Percentiles rank a stretch among this genome's conserved stretches.
Evolutionary conservation across 2,113 vertebrate species (phyloP).

Genomic region (Meriones unguiculatus): DNA sequence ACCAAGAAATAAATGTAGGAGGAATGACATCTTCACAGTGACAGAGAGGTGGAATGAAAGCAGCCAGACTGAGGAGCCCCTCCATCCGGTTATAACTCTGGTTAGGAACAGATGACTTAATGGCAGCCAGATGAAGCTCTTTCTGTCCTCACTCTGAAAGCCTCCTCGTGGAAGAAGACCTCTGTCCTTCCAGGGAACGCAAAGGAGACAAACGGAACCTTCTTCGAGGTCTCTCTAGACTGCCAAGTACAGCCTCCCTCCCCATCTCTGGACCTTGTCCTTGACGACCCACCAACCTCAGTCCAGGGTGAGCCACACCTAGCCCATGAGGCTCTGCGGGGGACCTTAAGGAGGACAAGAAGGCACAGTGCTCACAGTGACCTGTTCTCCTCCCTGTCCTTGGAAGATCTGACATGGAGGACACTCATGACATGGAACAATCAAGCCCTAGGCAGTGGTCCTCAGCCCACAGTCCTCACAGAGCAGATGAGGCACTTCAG

Average conservation of each 20-base stretch:
- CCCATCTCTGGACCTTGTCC: not conserved
- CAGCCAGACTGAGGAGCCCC: not conserved
- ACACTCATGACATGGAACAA: not conserved
- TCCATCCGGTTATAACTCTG: not conserved
- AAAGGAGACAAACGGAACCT: not conserved
- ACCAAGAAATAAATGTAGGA: not conserved
- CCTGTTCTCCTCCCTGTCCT: not conserved
- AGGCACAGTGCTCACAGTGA: not conserved
- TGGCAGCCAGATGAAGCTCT: not conserved
- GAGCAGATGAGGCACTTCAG: not conserved
- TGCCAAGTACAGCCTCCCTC: not conserved
- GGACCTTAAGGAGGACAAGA: not conserved
- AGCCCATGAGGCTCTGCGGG: not conserved
- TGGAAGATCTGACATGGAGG: not conserved
- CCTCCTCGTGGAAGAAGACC: not conserved
- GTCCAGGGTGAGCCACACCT: not conserved
- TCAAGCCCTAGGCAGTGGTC: not conserved
- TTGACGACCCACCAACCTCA: not conserved
- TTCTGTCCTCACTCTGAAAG: not conserved
- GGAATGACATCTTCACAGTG: not conserved
- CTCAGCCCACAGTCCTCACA: not conserved
- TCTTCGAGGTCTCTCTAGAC: not conserved
- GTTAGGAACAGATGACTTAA: not conserved
- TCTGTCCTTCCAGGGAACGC: not conserved
- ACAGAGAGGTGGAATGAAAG: not conserved